A percentile compares a stretch with the other conserved stretches of the same genome.
Conservation (phyloP, 2,797 vertebrate species). For the Mormyrus hasselquistii region DNA sequence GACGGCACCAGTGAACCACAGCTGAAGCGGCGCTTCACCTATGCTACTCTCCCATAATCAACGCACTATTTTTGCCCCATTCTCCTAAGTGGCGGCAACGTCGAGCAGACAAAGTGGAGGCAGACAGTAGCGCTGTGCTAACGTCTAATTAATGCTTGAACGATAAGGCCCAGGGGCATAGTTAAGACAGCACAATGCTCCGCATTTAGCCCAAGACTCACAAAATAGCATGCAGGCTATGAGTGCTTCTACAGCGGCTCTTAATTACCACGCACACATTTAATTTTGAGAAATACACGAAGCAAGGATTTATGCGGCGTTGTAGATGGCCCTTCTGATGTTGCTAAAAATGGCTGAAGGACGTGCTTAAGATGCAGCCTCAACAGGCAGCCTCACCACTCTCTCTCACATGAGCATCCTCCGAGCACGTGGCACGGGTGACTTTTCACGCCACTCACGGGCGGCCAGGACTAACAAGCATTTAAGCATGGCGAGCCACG, state of each 20-base stretch:
- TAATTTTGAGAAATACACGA: neutral
- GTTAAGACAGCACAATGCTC: neutral
- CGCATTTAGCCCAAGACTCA: neutral
- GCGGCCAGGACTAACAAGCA: neutral
- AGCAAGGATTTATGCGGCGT: neutral
- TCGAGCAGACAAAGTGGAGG: neutral
- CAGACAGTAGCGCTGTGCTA: neutral
- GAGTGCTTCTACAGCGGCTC: neutral
- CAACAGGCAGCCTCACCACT: neutral
- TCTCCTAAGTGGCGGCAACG: slow-evolving; percentile 17
- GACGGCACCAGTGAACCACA: slow-evolving; percentile 20
- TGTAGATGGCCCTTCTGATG: neutral
- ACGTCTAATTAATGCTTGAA: slow-evolving; percentile 6
- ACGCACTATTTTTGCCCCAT: slow-evolving; percentile 31
- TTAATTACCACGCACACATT: neutral
- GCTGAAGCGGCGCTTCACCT: slow-evolving; percentile 24
- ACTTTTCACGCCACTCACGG: neutral
- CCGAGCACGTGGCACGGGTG: neutral
- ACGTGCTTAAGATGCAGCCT: neutral
- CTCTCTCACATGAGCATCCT: neutral
- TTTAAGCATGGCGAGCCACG: neutral
- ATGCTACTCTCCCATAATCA: slow-evolving; percentile 29
- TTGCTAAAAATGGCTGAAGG: slow-evolving; percentile 6
- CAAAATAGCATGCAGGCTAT: neutral
- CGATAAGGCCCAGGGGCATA: neutral